These are phyloP conservation scores for Spinus pinus DNA, from an alignment of 2,797 vertebrate species.

Conservation along the genomic window DNA sequence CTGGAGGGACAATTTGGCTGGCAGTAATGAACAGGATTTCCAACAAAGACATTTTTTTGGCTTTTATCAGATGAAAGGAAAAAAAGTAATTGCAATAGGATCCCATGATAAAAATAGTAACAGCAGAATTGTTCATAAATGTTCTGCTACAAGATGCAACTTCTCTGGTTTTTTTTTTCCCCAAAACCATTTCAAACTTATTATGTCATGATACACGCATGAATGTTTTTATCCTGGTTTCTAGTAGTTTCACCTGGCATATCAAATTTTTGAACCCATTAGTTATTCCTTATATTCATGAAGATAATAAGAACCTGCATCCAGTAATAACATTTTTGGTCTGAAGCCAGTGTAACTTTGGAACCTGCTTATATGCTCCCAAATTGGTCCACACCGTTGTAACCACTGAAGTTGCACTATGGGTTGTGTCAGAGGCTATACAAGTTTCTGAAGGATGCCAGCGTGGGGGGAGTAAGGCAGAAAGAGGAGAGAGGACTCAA, in stretches of 20 bases:
- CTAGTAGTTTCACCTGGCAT: background rate
- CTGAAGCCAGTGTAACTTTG: background rate
- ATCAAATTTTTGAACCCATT: background rate
- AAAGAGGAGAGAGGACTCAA: background rate
- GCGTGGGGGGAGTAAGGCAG: background rate
- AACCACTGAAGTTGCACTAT: background rate
- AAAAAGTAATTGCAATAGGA: background rate
- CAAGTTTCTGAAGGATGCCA: background rate
- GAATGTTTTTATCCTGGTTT: background rate
- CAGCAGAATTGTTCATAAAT: background rate
- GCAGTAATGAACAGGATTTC: background rate
- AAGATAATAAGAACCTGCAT: background rate
- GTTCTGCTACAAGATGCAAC: background rate
- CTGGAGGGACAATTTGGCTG: background rate
- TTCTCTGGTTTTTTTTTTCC: background rate
- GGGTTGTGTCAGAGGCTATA: background rate
- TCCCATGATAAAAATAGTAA: background rate
- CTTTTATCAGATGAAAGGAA: background rate
- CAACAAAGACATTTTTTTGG: background rate
- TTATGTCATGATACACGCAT: background rate
- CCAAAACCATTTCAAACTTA: background rate
- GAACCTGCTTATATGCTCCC: background rate
- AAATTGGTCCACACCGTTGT: background rate
- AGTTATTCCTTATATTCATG: background rate
- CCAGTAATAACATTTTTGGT: background rate